Conservation (phyloP, 1,140 invertebrate species). For the Drosophila varians region DNA sequence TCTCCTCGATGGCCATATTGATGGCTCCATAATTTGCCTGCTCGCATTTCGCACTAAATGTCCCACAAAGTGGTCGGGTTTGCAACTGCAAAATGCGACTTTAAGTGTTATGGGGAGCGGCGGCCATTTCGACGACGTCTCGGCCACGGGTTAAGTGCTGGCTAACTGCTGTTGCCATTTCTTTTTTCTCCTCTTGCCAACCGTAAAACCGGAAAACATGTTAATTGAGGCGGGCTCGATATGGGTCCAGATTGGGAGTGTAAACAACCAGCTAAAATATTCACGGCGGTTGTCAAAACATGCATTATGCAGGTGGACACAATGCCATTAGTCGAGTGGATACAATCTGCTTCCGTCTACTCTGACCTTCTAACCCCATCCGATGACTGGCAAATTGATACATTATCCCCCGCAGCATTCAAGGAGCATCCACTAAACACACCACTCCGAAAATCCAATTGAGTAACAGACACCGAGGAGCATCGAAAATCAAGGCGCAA, state of each 20-base stretch:
- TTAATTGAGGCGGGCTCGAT: slow-evolving; percentile 63
- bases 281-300: slow-evolving; percentile 33
- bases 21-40: slow-evolving; percentile 70
- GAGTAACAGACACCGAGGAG: slow-evolving; percentile 15
- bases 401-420: background rate
- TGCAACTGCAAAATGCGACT: slow-evolving; percentile 39
- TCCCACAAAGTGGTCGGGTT: slow-evolving; percentile 59
- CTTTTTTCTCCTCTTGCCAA: slow-evolving; percentile 33
- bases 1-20: slow-evolving; percentile 30
- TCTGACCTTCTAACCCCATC: background rate
- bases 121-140: slow-evolving; percentile 46
- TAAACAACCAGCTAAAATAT: slow-evolving; percentile 23
- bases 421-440: background rate
- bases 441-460: slow-evolving; percentile 16
- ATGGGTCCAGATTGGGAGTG: slow-evolving; percentile 10
- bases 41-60: slow-evolving; percentile 75
- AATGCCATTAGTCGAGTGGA: background rate
- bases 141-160: slow-evolving; percentile 66
- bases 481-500: slow-evolving; percentile 51
- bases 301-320: slow-evolving; percentile 29
- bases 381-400: slow-evolving; percentile 22
- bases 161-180: slow-evolving; percentile 54
- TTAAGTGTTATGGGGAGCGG: slow-evolving; percentile 68
- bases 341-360: background rate
- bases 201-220: slow-evolving; percentile 68